Conservation (phyloP, 1,140 invertebrate genomes). For the Bombus pascuorum region DNA sequence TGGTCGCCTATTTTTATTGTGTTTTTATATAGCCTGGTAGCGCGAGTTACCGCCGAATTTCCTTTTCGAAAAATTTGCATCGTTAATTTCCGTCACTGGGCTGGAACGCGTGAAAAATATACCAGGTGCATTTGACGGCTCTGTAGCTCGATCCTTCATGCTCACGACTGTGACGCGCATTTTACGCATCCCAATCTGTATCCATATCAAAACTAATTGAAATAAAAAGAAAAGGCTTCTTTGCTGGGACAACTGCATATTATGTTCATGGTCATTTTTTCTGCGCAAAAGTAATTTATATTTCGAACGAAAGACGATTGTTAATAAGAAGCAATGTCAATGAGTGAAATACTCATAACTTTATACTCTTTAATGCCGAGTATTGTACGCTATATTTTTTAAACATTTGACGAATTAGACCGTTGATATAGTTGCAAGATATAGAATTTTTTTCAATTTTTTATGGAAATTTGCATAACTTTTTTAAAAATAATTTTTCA, state of each 20-base stretch:
- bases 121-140: constrained; percentile 20
- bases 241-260: neutral
- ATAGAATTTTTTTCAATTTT: too few species aligned
- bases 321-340: too few species aligned
- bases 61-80: constrained; percentile 15
- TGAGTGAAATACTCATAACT: too few species aligned
- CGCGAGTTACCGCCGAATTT: neutral
- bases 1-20: neutral
- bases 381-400: too few species aligned
- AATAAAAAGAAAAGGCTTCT: neutral
- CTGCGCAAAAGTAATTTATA: neutral
- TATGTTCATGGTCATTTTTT: neutral
- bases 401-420: too few species aligned
- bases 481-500: too few species aligned
- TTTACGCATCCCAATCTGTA: neutral
- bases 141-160: constrained; percentile 1
- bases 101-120: constrained; percentile 19
- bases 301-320: neutral
- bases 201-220: neutral
- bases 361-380: too few species aligned
- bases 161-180: neutral
- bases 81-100: constrained; percentile 28
- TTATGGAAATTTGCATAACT: too few species aligned
- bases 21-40: neutral
- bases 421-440: too few species aligned